Conservation (phyloP, 2,797 vertebrate genomes). For the Enteromius trimaculatus region DNA sequence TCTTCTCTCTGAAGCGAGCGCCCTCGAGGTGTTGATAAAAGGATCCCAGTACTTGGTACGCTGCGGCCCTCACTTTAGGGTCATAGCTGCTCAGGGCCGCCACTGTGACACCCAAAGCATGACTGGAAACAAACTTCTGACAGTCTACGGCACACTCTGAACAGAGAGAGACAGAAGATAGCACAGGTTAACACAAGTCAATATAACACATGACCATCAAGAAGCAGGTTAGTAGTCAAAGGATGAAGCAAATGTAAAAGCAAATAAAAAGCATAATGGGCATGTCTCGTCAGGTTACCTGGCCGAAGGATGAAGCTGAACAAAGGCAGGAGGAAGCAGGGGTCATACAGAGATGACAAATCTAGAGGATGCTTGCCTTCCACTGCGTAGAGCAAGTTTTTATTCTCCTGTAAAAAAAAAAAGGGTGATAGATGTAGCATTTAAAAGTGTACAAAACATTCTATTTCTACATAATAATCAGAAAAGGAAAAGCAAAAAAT, state of each 20-base stretch:
- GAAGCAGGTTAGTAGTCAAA: not conserved
- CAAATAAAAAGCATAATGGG: not conserved
- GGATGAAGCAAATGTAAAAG: not conserved
- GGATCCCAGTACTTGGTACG: constrained; percentile 83
- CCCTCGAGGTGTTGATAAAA: constrained; percentile 90
- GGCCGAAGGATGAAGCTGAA: constrained; percentile 88
- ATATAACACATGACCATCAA: not conserved
- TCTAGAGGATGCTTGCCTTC: constrained; percentile 60
- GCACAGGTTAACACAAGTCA: not conserved
- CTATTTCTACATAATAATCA: not conserved
- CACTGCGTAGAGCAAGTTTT: constrained; percentile 72
- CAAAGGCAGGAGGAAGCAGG: constrained; percentile 91
- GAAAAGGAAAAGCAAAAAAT: not conserved
- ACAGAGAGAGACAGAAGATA: not conserved
- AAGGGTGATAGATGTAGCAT: not conserved
- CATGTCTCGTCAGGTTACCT: constrained; percentile 75
- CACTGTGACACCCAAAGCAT: constrained; percentile 85
- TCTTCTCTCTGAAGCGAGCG: constrained; percentile 85
- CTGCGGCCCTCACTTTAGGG: constrained; percentile 83
- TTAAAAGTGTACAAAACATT: not conserved
- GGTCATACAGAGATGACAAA: constrained; percentile 83
- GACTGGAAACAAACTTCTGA: constrained; percentile 88
- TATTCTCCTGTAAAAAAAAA: constrained; percentile 72
- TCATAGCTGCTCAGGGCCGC: constrained; percentile 92
- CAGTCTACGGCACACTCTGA: constrained; percentile 91